Evolutionary conservation across 2,888 invertebrate species (phyloP).

Genomic region (Portevinia maculata): DNA sequence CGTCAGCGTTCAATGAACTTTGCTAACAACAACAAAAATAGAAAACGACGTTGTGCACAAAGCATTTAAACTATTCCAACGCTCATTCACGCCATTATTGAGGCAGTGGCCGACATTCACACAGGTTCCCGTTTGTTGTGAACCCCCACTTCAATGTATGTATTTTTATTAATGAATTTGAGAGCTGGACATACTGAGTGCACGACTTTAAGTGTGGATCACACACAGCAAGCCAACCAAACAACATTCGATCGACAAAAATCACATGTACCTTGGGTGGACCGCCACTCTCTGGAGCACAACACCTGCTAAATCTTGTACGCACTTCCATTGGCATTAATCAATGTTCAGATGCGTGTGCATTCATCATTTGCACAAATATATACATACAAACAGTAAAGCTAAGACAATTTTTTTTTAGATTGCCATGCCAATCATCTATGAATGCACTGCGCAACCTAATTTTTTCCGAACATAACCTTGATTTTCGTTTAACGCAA

Average conservation of each 20-base stretch:
- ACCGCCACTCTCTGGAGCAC: slow-evolving; percentile 49
- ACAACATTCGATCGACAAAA: slow-evolving; percentile 70
- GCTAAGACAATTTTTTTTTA: slow-evolving; percentile 35
- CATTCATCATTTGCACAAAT: slow-evolving; percentile 61
- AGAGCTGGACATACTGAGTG: slow-evolving; percentile 57
- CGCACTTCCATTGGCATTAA: slow-evolving; percentile 73
- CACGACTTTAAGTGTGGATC: slow-evolving; percentile 69
- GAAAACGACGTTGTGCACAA: slow-evolving; percentile 29
- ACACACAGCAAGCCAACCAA: slow-evolving; percentile 50
- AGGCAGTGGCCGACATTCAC: slow-evolving; percentile 49
- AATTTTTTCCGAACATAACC: slow-evolving; percentile 66
- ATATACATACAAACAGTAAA: slow-evolving; percentile 14
- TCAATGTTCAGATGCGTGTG: slow-evolving; percentile 65
- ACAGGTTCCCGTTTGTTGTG: slow-evolving; percentile 28
- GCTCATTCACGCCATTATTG: slow-evolving; percentile 60
- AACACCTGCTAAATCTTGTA: slow-evolving; percentile 74
- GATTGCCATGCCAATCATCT: slow-evolving; percentile 68
- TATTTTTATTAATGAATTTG: slow-evolving; percentile 72
- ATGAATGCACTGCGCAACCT: slow-evolving; percentile 61
- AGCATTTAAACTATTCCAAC: slow-evolving; percentile 66
- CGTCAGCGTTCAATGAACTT: slow-evolving; percentile 65
- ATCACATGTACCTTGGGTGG: slow-evolving; percentile 74
- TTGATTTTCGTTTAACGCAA: slow-evolving; percentile 71
- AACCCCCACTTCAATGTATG: slow-evolving; percentile 31
- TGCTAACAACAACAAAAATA: slow-evolving; percentile 32